Evolutionary conservation across 2,797 vertebrate species (phyloP).

Genomic region (Benthosema pterotum): DNA sequence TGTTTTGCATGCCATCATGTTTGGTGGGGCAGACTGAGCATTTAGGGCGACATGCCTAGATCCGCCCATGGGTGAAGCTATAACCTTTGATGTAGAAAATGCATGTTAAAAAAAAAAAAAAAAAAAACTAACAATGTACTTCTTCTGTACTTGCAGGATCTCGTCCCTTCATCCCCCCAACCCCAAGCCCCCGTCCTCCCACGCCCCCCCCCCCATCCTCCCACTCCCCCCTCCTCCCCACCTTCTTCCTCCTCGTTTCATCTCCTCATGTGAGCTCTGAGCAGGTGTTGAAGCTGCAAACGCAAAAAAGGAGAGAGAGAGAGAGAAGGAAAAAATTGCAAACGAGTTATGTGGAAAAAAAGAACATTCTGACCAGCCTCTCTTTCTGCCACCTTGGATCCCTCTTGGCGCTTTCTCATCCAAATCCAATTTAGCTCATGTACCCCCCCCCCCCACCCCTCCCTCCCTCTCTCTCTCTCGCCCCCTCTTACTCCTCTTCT

Average conservation of each 20-base stretch:
- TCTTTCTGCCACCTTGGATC: constrained; percentile 60
- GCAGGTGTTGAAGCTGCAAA: constrained; percentile 53
- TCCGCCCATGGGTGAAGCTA: too few species aligned
- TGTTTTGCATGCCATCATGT: too few species aligned
- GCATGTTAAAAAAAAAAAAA: too few species aligned
- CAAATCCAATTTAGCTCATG: constrained; percentile 74
- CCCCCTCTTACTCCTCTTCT: constrained; percentile 13
- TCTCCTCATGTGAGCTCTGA: constrained; percentile 53
- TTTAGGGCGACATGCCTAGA: too few species aligned
- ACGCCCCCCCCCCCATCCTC: not conserved
- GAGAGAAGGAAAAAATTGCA: constrained; percentile 28
- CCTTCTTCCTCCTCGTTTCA: constrained; percentile 49
- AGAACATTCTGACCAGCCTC: constrained; percentile 44
- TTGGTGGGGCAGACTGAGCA: too few species aligned
- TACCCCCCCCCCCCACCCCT: constrained; percentile 20
- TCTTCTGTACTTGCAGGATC: constrained; percentile 6
- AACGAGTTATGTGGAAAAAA: constrained; percentile 21
- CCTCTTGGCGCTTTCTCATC: constrained; percentile 69
- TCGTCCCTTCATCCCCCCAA: constrained; percentile 1
- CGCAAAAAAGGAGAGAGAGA: constrained; percentile 36
- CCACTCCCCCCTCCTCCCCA: not conserved
- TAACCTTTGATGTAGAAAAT: too few species aligned
- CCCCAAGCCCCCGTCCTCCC: not conserved
- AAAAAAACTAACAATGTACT: constrained; percentile 25
- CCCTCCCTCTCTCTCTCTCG: constrained; percentile 24